A percentile compares a stretch with the other conserved stretches of the same genome.
These are phyloP conservation scores for Pollenia griseotomentosa DNA, from an alignment of 2,888 invertebrate species.

Conservation along the genomic window DNA sequence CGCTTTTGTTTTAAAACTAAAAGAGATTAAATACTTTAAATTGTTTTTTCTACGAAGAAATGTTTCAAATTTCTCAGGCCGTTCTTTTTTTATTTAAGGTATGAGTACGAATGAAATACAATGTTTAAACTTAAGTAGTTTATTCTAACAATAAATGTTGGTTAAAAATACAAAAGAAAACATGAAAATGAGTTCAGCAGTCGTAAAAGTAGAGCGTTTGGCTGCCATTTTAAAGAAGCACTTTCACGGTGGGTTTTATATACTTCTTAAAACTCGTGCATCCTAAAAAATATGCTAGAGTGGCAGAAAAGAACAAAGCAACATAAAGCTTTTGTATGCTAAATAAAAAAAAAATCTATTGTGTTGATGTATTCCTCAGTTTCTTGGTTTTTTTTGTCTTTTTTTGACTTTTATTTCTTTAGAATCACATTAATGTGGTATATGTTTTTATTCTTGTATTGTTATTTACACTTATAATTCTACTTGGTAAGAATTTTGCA, in stretches of 20 bases:
- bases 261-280: constrained; percentile 1
- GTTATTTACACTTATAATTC: too few relatives aligned
- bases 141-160: constrained; percentile 32
- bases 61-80: constrained; percentile 16
- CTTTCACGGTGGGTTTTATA: constrained; percentile 39
- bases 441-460: too few relatives aligned
- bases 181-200: constrained; percentile 49
- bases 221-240: constrained; percentile 30
- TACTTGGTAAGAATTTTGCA: too few relatives aligned
- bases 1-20: neutral
- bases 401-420: neutral
- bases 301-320: constrained; percentile 20
- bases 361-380: neutral
- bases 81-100: neutral
- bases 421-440: too few relatives aligned
- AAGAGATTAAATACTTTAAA: constrained; percentile 42
- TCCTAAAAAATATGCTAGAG: constrained; percentile 1
- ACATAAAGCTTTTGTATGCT: constrained; percentile 2
- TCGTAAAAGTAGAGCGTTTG: constrained; percentile 49
- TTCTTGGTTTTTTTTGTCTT: neutral
- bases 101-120: constrained; percentile 17
- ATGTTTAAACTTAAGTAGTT: constrained; percentile 28
- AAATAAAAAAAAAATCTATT: neutral
- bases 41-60: neutral
- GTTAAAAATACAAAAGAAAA: constrained; percentile 13